Base-by-base conservation (phyloP, 2,888 invertebrate genomes). In the Crioceris asparagi region DNA sequence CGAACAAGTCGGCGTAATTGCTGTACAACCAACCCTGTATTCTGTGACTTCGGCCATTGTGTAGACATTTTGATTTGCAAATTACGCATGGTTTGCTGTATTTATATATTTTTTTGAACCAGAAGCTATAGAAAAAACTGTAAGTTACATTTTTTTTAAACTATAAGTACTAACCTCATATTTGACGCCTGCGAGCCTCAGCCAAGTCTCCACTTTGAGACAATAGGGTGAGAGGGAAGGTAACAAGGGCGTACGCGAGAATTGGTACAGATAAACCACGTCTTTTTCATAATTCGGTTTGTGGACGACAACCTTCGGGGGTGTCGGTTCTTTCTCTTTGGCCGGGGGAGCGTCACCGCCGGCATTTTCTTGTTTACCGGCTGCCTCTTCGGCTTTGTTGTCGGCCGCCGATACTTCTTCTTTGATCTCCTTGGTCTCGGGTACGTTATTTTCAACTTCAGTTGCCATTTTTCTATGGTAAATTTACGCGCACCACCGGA, bases 171-270 rank as follows among this genome's bases (percentile, higher is more conserved):
- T 75, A 70, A 92, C 92, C 87, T 92, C 91, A 69, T 92, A 93
- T 70, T 86, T 88, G 64, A 92, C 75, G 62, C 83, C 87, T 59
- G 83, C 81, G 56, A 93, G 76, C 62, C 93, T 77, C 51, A 94
- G 75, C 90, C 91, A 93, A 58, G 92, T 90, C 73, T 94, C 93
- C 55, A 92, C 86, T 76, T 93, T 93, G 63, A 93, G 77, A 70
- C 90, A 91, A 67, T 84, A 92, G 40, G 91, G 88, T 50, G 91
- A 92, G 55, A 88, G 72, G 45, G 91, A 90, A 42, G 92, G 92
- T 60, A 92, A 71, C 61, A 85, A 71, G 50, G 90, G 86, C 51
- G 88, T 88, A 60, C 93, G 79, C 50, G 88, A 80, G 66, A 93
- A 90, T 68, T 93, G 93, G 67, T 91, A 91, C 63, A 94, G 70